These are phyloP conservation scores for Platyscapa corneri DNA, from an alignment of 1,140 invertebrate species.

Conservation along the genomic window DNA sequence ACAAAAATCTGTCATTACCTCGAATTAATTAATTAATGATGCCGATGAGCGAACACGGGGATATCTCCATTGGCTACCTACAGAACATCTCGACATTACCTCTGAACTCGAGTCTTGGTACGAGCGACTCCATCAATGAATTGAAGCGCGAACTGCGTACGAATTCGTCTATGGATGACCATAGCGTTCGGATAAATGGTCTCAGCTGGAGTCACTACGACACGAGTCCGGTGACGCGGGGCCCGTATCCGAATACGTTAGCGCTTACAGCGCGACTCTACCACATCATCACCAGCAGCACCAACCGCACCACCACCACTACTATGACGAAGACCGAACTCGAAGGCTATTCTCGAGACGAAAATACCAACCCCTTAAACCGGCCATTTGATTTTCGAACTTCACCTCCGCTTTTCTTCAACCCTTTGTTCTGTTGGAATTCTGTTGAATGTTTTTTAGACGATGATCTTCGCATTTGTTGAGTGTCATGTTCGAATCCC, in stretches of 20 bases:
- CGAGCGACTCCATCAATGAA: conserved; percentile 78
- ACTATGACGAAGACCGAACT: conserved; percentile 71
- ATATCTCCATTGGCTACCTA: conserved; percentile 76
- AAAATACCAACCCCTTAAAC: too few relatives aligned
- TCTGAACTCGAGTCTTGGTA: conserved; percentile 75
- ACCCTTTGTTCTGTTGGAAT: too few relatives aligned
- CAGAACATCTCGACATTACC: conserved; percentile 84
- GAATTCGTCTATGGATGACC: conserved; percentile 66
- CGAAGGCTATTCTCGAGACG: conserved; percentile 75
- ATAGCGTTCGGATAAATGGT: conserved; percentile 61
- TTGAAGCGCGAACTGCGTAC: conserved; percentile 76
- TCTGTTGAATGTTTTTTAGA: too few relatives aligned
- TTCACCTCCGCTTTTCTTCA: too few relatives aligned
- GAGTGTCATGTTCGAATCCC: too few relatives aligned
- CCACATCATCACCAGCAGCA: conserved; percentile 55
- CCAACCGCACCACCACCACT: conserved; percentile 56
- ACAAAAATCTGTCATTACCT: neutral
- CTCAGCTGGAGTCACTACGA: conserved; percentile 58
- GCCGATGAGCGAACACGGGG: conserved; percentile 67
- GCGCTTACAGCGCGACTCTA: conserved; percentile 63
- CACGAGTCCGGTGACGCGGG: conserved; percentile 63
- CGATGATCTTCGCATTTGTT: too few relatives aligned
- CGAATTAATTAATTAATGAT: conserved; percentile 68
- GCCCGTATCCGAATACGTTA: conserved; percentile 73
- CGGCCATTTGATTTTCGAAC: too few relatives aligned